phyloP scores from a whole-genome alignment of 2,888 invertebrate species.

The Macaria liturata region DNA sequence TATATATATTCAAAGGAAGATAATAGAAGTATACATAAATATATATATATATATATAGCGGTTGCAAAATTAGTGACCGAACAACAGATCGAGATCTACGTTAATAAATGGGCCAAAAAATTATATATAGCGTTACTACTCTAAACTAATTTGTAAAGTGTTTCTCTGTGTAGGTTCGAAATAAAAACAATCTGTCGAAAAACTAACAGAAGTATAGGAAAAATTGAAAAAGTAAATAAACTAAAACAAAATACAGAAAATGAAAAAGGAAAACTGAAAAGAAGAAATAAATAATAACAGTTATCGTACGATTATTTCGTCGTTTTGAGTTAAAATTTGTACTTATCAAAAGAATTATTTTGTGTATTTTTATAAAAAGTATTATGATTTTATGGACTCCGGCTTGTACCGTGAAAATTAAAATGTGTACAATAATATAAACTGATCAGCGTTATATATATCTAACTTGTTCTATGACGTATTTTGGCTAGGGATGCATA shows the following conservation, averaged over 20 bases:
- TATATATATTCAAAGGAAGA: slow-evolving; percentile 4
- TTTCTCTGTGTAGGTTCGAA: slow-evolving; percentile 82
- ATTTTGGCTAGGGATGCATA: slow-evolving; percentile 67
- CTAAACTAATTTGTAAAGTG: slow-evolving; percentile 72
- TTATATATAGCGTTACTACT: slow-evolving; percentile 69
- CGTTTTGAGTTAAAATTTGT: slow-evolving; percentile 36
- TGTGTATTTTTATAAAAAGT: slow-evolving; percentile 41
- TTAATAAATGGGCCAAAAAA: slow-evolving; percentile 73
- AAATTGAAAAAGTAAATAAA: slow-evolving; percentile 56
- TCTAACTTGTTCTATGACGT: slow-evolving; percentile 59
- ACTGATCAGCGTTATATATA: slow-evolving; percentile 61
- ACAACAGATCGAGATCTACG: slow-evolving; percentile 61
- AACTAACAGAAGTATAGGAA: slow-evolving; percentile 73
- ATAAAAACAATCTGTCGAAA: slow-evolving; percentile 55
- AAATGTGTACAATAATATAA: slow-evolving; percentile 56
- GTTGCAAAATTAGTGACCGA: slow-evolving; percentile 66
- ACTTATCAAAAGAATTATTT: slow-evolving; percentile 37
- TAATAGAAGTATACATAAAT: slow-evolving; percentile 8
- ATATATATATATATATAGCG: slow-evolving; percentile 8
- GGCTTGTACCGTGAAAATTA: slow-evolving; percentile 63
- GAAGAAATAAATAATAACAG: slow-evolving; percentile 43
- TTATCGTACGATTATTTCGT: slow-evolving; percentile 50
- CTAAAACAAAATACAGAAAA: slow-evolving; percentile 55
- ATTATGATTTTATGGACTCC: slow-evolving; percentile 52
- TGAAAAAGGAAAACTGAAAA: slow-evolving; percentile 49